Base-by-base conservation (phyloP, 35 echinoderm and acorn worm species). In the Ptychodera flava region DNA sequence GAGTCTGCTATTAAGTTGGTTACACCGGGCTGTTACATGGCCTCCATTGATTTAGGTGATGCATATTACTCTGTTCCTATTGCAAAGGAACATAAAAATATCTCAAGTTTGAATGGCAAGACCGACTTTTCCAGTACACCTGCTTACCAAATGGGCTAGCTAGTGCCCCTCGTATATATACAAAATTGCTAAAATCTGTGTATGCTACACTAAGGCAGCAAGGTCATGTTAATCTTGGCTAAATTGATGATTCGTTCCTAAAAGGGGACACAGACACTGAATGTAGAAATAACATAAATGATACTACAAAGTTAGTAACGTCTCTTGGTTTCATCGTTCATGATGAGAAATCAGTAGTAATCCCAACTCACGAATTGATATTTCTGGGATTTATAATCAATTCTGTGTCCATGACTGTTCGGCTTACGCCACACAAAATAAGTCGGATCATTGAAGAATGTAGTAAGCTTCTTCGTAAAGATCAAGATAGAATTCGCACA, bases 131-230 rank as follows among this genome's bases (percentile, higher is more conserved):
- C 36, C 64, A 89, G 29, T 89, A 76, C 38, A 89, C 38, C 32
- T 82, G 80, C 28, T 76, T 89, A 0, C 38, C 88, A 0, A 89
- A 83, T 82, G 88, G 88, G 1, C 31, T 89, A 16, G 80, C 88
- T 38, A 31, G 80, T 89, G 81, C 80, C 14, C 88, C 88, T 29
- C 0, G 36, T n/a, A 37, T 81, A 36, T 81, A 37, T 81, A 88
- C 86, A 2, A 81, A 88, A 30, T n/a, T 88, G 15, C 36, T 88
- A 31, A 37, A 88, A 77, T 31, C 86, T 0, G 86, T 88, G 33
- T 88, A 80, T 36, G 28, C 86, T 31, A 36, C 78, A 29, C 33
- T 88, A 36, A 6, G 86, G 14, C 27, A 38, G 35, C 31, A 76
- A 33, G 88, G 38, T 30, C 35, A 75, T 80, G 45, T 33, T 16